A percentile compares a stretch with the other conserved stretches of the same genome.
Conservation (phyloP, 2,888 invertebrate genomes). For the Ormyrus pomaceus region DNA sequence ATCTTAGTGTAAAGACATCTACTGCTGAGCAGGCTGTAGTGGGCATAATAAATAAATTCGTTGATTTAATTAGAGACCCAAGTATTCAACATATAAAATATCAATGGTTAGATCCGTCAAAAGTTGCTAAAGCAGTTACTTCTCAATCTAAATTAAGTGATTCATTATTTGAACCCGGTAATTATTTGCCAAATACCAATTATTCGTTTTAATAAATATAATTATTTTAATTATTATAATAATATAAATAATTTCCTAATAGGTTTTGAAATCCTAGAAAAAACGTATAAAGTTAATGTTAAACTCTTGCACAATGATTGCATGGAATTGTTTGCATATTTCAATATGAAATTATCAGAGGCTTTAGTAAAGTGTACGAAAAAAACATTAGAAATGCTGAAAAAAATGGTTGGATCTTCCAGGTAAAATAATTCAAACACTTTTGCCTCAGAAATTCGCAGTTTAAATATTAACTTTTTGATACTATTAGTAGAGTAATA, state of each 20-base stretch:
- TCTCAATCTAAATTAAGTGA: slow-evolving; percentile 77
- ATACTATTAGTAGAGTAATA: no score
- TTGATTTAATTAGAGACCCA: slow-evolving; percentile 80
- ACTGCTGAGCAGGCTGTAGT: slow-evolving; percentile 86
- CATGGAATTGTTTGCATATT: slow-evolving; percentile 88
- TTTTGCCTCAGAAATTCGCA: no score
- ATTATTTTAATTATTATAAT: background rate
- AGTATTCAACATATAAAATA: slow-evolving; percentile 79
- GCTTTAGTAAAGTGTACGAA: slow-evolving; percentile 86
- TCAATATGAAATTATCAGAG: slow-evolving; percentile 85
- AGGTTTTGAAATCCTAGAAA: slow-evolving; percentile 83
- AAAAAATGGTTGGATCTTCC: slow-evolving; percentile 77
- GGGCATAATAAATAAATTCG: slow-evolving; percentile 86
- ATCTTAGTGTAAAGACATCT: slow-evolving; percentile 80
- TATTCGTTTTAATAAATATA: background rate
- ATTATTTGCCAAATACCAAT: background rate
- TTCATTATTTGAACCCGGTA: slow-evolving; percentile 79
- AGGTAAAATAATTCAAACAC: slow-evolving; percentile 59
- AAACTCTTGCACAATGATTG: slow-evolving; percentile 83
- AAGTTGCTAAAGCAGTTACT: slow-evolving; percentile 79
- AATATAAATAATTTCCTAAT: background rate
- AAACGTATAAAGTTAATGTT: slow-evolving; percentile 79
- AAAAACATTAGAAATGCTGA: slow-evolving; percentile 84
- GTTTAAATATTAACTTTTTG: no score
- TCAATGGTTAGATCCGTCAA: slow-evolving; percentile 81